Conservation (phyloP, 2,888 invertebrate genomes). For the Leucophenga maculata region DNA sequence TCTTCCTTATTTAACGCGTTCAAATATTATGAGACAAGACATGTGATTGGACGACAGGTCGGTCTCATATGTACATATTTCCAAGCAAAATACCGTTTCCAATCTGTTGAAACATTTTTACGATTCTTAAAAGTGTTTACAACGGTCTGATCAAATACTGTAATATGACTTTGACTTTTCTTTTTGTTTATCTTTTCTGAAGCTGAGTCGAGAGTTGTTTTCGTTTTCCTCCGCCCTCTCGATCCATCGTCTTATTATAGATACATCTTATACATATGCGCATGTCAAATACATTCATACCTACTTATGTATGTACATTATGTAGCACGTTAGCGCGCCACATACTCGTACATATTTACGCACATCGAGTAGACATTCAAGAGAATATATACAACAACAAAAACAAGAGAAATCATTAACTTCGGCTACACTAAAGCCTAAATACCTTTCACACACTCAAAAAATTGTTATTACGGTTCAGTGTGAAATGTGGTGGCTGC, state of each 20-base stretch:
- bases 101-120: too few species aligned
- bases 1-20: too few species aligned
- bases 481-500: too few species aligned
- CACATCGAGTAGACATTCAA: too few species aligned
- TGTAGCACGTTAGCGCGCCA: slow-evolving; percentile 4
- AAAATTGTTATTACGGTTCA: too few species aligned
- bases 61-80: too few species aligned
- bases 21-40: too few species aligned
- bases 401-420: not conserved
- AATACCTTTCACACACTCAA: not conserved
- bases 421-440: not conserved
- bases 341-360: not conserved
- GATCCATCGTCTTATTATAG: not conserved
- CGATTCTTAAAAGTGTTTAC: not conserved
- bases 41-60: too few species aligned
- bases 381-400: too few species aligned
- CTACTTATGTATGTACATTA: slow-evolving; percentile 38
- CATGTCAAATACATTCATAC: slow-evolving; percentile 6
- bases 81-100: too few species aligned
- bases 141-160: not conserved
- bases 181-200: not conserved
- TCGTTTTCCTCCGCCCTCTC: not conserved
- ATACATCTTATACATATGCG: not conserved
- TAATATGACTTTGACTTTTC: slow-evolving; percentile 5
- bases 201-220: not conserved